Conservation (phyloP, 2,797 vertebrate species). For the Schizopygopsis pylzovi region DNA sequence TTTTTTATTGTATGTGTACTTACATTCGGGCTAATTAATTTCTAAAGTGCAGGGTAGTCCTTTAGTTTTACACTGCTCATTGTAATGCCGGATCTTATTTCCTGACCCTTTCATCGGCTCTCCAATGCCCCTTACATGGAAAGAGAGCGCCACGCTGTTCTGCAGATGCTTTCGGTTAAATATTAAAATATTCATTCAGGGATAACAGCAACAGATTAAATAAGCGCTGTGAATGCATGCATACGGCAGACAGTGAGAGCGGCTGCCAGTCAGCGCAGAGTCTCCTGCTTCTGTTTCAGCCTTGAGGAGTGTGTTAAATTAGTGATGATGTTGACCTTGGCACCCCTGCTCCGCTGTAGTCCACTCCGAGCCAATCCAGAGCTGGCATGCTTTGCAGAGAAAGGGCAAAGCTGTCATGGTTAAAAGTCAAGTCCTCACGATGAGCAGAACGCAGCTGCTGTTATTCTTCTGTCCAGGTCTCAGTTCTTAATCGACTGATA, state of each 20-base stretch:
- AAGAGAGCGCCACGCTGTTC: slow-evolving; percentile 57
- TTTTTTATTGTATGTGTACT: slow-evolving; percentile 5
- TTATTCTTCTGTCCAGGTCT: neutral
- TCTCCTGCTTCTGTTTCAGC: slow-evolving; percentile 69
- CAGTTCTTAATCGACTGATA: neutral
- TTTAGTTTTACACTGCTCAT: slow-evolving; percentile 66
- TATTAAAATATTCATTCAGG: slow-evolving; percentile 85
- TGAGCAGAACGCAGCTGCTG: slow-evolving; percentile 28
- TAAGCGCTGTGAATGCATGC: slow-evolving; percentile 63
- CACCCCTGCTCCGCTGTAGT: slow-evolving; percentile 64
- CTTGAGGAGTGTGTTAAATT: slow-evolving; percentile 77
- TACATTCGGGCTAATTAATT: slow-evolving; percentile 27
- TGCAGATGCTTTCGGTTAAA: slow-evolving; percentile 81
- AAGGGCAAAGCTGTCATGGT: slow-evolving; percentile 25
- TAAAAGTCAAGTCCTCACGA: slow-evolving; percentile 40
- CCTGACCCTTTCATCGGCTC: slow-evolving; percentile 76
- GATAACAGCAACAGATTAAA: slow-evolving; percentile 81
- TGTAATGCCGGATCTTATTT: slow-evolving; percentile 72
- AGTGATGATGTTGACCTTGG: slow-evolving; percentile 79
- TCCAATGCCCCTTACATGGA: slow-evolving; percentile 55
- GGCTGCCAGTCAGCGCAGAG: slow-evolving; percentile 25
- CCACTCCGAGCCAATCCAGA: slow-evolving; percentile 18
- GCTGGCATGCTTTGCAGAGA: neutral
- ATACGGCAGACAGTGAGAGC: slow-evolving; percentile 5
- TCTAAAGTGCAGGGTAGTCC: slow-evolving; percentile 51